phyloP scores from a whole-genome alignment of 2,888 invertebrate species.

The Lasius platythorax region DNA sequence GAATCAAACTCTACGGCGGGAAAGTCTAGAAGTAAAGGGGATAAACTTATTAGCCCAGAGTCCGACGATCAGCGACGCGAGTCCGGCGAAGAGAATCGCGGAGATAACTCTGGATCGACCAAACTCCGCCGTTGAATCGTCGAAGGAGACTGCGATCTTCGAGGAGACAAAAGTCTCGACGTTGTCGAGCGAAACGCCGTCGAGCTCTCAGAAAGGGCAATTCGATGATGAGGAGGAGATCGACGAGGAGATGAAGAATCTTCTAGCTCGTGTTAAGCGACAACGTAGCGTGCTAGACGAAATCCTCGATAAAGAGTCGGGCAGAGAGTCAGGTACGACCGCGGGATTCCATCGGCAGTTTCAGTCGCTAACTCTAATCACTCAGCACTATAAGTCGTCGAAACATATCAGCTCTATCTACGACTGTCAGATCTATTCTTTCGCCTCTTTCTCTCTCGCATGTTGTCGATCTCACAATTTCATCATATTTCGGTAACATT shows the following conservation, averaged over 20 bases:
- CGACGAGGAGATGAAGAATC: constrained; percentile 88
- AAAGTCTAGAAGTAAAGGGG: constrained; percentile 52
- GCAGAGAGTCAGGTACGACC: constrained; percentile 74
- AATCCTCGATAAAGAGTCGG: constrained; percentile 89
- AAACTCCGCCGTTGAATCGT: constrained; percentile 64
- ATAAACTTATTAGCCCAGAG: constrained; percentile 62
- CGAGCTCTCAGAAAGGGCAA: constrained; percentile 70
- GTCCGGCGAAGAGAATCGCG: constrained; percentile 55
- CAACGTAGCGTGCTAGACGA: constrained; percentile 91
- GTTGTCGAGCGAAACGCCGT: constrained; percentile 52
- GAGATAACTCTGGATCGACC: constrained; percentile 67
- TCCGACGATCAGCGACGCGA: constrained; percentile 57
- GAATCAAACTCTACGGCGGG: constrained; percentile 27
- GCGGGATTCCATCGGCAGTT: constrained; percentile 1
- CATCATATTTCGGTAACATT: constrained; percentile 5
- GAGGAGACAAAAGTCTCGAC: constrained; percentile 62
- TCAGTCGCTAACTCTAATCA: constrained; percentile 34
- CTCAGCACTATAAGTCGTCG: constrained; percentile 4
- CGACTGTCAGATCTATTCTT: neutral
- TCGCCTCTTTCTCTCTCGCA: neutral
- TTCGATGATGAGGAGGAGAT: constrained; percentile 87
- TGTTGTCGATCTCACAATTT: neutral
- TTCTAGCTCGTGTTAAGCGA: constrained; percentile 89
- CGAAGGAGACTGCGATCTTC: constrained; percentile 63
- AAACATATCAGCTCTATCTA: constrained; percentile 23